Conservation (phyloP, 2,888 invertebrate species). For the Agonopterix alstromeriana region DNA sequence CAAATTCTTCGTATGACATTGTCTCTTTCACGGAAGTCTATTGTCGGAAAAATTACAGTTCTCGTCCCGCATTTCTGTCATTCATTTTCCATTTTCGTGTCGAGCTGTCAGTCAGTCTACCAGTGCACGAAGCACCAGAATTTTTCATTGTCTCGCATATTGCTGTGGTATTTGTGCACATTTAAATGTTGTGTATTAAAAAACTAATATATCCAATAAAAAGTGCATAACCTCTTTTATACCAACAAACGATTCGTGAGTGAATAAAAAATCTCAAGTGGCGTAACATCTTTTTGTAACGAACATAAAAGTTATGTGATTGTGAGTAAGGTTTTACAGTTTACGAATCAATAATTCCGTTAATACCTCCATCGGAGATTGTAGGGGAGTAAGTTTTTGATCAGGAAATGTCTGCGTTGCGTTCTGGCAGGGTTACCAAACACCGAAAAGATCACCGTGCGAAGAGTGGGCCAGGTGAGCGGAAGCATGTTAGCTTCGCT, state of each 20-base stretch:
- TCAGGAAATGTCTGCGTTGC: conserved; percentile 48
- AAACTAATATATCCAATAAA: conserved; percentile 1
- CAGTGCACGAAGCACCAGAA: conserved; percentile 12
- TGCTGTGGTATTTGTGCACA: conserved; percentile 34
- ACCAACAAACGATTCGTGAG: neutral
- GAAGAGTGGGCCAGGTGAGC: conserved; percentile 63
- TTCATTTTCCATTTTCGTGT: too few species aligned
- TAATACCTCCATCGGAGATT: conserved; percentile 18
- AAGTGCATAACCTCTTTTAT: neutral
- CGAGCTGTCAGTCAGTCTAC: too few species aligned
- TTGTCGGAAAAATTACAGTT: too few species aligned
- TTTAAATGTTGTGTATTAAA: conserved; percentile 13
- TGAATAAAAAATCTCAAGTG: neutral
- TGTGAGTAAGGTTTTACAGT: conserved; percentile 46
- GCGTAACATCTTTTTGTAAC: neutral
- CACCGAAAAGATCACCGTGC: conserved; percentile 50
- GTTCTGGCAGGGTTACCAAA: conserved; percentile 61
- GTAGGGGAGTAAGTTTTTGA: conserved; percentile 13
- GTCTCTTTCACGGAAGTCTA: too few species aligned
- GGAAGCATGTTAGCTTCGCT: conserved; percentile 46
- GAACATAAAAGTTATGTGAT: conserved; percentile 25
- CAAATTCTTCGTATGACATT: too few species aligned
- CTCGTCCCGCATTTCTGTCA: too few species aligned
- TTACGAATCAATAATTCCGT: conserved; percentile 36
- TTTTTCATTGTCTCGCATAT: conserved; percentile 19